Evolutionary conservation across 2,113 vertebrate species (phyloP), one percentile per base, ranked within the genome.

Genomic region (Oostethus manadensis): DNA sequence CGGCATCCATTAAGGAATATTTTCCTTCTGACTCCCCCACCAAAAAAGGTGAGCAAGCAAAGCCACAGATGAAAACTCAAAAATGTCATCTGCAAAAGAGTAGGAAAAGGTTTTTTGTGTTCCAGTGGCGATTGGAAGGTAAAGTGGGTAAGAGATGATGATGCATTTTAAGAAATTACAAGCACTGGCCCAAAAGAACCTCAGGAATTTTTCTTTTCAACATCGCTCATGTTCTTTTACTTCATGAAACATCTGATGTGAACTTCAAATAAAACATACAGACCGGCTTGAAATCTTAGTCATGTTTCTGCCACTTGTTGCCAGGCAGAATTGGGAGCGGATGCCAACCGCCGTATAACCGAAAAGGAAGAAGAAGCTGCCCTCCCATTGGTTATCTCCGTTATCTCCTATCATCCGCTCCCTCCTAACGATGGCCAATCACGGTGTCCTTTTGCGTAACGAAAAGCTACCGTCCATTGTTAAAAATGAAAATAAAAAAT

Each of bases 111-210:
- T 29, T 21, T 55, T 21, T 15, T 38, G 29, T 35, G 22, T 48
- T 57, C 51, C 38, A 49, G 48, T 23, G 35, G 17, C 15, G 55
- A 9, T 49, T 47, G 11, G 50, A 64, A 56, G 62, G 56, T 71
- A 68, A 70, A 6, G 44, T 14, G 23, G 15, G 64, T 9, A 42
- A 42, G 0, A 14, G 38, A 33, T 33, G 45, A 22, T 54, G 64
- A 66, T 73, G 58, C 38, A 13, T 38, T 33, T 18, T 35, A 4
- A 20, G 9, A 54, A 54, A 54, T 18, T 18, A 13, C 56, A 70
- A 7, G 10, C 26, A n/a, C 56, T 38, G 59, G 26, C 33, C 56
- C 6, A 9, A 6, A 64, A 56, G 56, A 62, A 59, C 13, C 53
- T 55, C 51, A 53, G 1, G 2, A 8, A 57, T 13, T 21, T 59